Base-by-base conservation (phyloP, 2,113 vertebrate genomes). In the Columba janthina region DNA sequence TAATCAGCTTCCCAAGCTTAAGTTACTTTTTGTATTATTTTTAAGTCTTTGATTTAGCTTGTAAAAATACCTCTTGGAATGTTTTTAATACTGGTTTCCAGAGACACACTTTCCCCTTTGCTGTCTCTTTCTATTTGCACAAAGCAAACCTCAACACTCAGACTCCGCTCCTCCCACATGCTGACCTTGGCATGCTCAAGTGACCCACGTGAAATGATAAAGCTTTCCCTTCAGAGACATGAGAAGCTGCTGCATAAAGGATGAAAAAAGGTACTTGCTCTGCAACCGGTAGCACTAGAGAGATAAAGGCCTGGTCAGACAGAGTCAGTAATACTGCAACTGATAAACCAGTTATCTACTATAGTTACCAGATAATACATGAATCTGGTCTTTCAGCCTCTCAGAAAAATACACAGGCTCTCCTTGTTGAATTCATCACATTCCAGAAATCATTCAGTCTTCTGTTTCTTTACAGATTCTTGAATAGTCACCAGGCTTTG, bases 361-460 rank as follows among this genome's bases (percentile, higher is more conserved):
- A 5, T 1, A 77, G 38, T 34, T 65, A 60, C 60, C 73, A 81
- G 76, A 73, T 69, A 91, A 60, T 3, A 42, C 32, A 26, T 12
- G 15, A 80, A 88, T 57, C 51, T 1, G 0, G 21, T 9, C 69
- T 71, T 57, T 74, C 61, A 84, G 85, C 24, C 64, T 38, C 86
- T 24, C 85, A 71, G 34, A 28, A 73, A 73, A 79, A 60, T 4
- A 80, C 0, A 1, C 42, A 53, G 58, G 10, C 36, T 69, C 48
- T 60, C 36, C 67, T 88, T 69, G 28, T 32, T 57, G 34, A n/a
- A 40, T 69, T 64, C 44, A 84, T 64, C 82, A 74, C 1, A 20
- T n/a, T 94, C 76, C 94, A 97, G 91, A 87, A 96, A 87, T 67
- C 89, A 87, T 14, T 92, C 56, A 53, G 75, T 72, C 81, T 50